Evolutionary conservation across 1,140 invertebrate genomes (phyloP).

Genomic region (Hydropsyche tenuis): DNA sequence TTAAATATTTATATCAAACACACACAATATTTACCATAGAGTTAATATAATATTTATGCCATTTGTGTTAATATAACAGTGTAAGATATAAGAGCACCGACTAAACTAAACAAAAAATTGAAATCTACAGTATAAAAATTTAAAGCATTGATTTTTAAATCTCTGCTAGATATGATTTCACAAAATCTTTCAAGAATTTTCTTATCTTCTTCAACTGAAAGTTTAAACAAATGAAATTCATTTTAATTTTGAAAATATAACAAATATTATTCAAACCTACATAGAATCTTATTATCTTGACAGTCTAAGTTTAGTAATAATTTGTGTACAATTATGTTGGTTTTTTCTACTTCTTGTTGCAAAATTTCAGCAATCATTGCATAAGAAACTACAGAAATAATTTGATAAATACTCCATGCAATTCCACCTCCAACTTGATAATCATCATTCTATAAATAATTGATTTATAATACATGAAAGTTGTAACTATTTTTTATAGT

Average conservation of each 20-base stretch:
- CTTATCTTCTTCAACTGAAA: not conserved
- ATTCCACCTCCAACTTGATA: not conserved
- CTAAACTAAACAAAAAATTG: not conserved
- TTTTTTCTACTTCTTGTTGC: not conserved
- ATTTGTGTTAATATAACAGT: conserved; percentile 17
- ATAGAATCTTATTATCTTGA: not conserved
- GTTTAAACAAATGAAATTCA: not conserved
- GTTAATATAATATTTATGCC: too few relatives aligned
- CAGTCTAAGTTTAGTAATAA: not conserved
- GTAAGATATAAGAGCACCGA: not conserved
- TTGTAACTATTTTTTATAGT: not conserved
- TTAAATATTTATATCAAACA: too few relatives aligned
- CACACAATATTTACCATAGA: too few relatives aligned
- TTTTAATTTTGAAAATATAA: not conserved
- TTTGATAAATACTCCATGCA: not conserved
- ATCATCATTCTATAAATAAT: not conserved
- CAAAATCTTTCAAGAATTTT: conserved; percentile 12
- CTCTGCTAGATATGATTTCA: not conserved
- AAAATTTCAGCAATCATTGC: not conserved
- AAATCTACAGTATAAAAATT: conserved; percentile 2
- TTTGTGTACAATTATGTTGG: conserved; percentile 1
- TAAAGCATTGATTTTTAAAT: conserved; percentile 1
- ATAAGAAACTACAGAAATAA: not conserved
- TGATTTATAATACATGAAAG: not conserved
- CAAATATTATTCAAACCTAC: not conserved